Base-by-base conservation (phyloP, 2,113 vertebrate species). In the Nesogale talazaci region DNA sequence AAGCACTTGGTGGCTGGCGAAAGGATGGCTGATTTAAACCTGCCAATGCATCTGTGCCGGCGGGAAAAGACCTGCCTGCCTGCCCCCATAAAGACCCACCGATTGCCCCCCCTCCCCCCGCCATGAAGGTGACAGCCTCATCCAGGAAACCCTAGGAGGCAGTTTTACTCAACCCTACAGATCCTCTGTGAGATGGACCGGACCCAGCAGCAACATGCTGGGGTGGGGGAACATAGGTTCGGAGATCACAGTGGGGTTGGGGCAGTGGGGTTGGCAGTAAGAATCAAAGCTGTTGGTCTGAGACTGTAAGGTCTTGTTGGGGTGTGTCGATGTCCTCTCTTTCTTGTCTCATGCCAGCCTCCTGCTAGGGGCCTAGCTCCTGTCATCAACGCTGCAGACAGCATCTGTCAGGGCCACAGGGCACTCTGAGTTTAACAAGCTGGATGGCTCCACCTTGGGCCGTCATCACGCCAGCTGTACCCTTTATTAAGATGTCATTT, bases 281-380 rank as follows among this genome's bases (percentile, higher is more conserved):
- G 19, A 31, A 17, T 56, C 36, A 20, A 16, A 86, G 88, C 19
- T 3, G 36, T 15, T 4, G 22, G 31, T 19, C 22, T 15, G 57
- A 27, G 42, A 5, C 27, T n/a, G 4, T 22, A 38, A 20, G 25
- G n/a, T 52, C 4, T 31, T 0, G 0, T 5, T 22, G 57, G 19
- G 57, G 63, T 34, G 75, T 16, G 9, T 5, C 3, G n/a, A 34
- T 31, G 27, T 7, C 25, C 10, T 72, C 1, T 4, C 63, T 4
- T 59, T 83, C 23, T 2, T 23, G 29, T 46, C 42, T 88, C 38
- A 29, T 52, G 69, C 29, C 6, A 10, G 5, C 40, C 11, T 36
- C 12, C 29, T 20, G 10, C 15, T 6, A 65, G 34, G 65, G 36
- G 23, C 3, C 4, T 14, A n/a, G 42, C 4, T 65, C 42, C 0